A percentile compares a stretch with the other conserved stretches of the same genome.
phyloP scores from a whole-genome alignment of 2,888 invertebrate species.

The Podabrus alpinus region DNA sequence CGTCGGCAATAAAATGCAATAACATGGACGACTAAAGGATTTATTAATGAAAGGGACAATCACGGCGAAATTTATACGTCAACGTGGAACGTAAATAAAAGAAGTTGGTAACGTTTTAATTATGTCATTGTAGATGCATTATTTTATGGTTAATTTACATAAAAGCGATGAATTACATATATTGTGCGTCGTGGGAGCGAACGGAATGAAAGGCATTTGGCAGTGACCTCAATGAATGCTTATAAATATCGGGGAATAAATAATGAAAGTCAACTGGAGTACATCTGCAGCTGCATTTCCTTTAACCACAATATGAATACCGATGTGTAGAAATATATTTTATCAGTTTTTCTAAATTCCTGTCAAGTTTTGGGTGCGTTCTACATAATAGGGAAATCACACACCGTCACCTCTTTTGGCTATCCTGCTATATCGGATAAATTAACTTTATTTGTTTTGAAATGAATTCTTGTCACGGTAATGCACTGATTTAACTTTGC shows the following conservation, averaged over 20 bases:
- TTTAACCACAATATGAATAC: constrained; percentile 10
- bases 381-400: background rate
- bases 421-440: background rate
- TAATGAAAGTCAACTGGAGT: constrained; percentile 16
- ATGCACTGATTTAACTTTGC: constrained; percentile 31
- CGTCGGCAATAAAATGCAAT: background rate
- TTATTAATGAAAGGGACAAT: background rate
- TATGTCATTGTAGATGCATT: constrained; percentile 35
- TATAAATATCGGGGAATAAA: constrained; percentile 27
- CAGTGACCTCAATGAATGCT: constrained; percentile 35
- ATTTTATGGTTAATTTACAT: constrained; percentile 37
- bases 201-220: constrained; percentile 36
- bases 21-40: background rate
- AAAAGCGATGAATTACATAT: constrained; percentile 33
- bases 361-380: background rate
- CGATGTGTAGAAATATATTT: background rate
- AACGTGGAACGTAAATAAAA: constrained; percentile 2
- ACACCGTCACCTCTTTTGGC: background rate
- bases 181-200: constrained; percentile 32
- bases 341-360: background rate
- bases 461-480: constrained; percentile 32
- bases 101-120: constrained; percentile 38
- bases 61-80: background rate
- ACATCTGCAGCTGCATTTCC: constrained; percentile 15
- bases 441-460: background rate